These are phyloP conservation scores for Polypedilum vanderplanki DNA, from an alignment of 1,140 invertebrate species.

Conservation along the genomic window DNA sequence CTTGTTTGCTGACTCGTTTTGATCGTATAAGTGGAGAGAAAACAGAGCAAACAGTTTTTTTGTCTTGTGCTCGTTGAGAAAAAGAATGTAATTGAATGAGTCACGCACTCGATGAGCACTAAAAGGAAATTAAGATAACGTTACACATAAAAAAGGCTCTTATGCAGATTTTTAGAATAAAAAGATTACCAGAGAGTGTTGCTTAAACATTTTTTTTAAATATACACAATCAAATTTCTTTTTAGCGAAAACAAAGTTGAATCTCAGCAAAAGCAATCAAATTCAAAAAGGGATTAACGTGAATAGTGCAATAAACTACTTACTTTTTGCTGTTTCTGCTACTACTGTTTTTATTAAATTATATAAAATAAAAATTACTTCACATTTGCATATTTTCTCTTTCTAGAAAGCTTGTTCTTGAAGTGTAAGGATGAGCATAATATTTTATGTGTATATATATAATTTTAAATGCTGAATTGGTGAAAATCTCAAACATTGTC, in stretches of 20 bases:
- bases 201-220: too few relatives aligned
- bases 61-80: not conserved
- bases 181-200: not conserved
- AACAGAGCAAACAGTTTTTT: not conserved
- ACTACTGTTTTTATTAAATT: not conserved
- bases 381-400: slow-evolving; percentile 12
- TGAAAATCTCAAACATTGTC: not conserved
- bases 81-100: slow-evolving; percentile 13
- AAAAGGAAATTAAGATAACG: slow-evolving; percentile 19
- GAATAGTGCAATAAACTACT: not conserved
- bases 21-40: not conserved
- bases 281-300: not conserved
- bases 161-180: slow-evolving; percentile 7
- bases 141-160: not conserved
- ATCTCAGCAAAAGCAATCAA: slow-evolving; percentile 8
- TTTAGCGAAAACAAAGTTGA: not conserved
- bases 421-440: not conserved
- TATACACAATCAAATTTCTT: too few relatives aligned
- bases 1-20: too few relatives aligned
- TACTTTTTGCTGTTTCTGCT: slow-evolving; percentile 15
- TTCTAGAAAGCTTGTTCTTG: not conserved
- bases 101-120: slow-evolving; percentile 15
- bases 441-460: not conserved
- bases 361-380: not conserved
- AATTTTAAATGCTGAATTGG: not conserved